Evolutionary conservation across 2,888 invertebrate genomes (phyloP).

Genomic region (Toxonevra muliebris): DNA sequence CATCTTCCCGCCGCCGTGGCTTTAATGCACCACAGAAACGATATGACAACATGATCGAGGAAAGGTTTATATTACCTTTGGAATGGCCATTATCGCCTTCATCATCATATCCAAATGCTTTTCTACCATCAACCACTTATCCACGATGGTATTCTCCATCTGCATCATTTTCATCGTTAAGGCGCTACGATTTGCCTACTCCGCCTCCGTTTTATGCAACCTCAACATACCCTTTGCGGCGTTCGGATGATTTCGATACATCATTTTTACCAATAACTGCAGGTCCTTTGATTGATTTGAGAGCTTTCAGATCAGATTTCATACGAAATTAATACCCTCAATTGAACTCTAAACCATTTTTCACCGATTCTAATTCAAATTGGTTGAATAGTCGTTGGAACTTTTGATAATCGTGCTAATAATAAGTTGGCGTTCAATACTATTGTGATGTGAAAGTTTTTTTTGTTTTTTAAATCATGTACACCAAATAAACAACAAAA

Average conservation of each 20-base stretch:
- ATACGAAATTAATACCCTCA: slow-evolving; percentile 7
- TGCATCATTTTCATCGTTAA: background rate
- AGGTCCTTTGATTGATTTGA: slow-evolving; percentile 15
- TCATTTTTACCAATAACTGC: background rate
- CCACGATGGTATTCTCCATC: slow-evolving; percentile 15
- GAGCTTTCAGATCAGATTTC: slow-evolving; percentile 8
- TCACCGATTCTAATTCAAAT: slow-evolving; percentile 22
- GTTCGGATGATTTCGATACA: slow-evolving; percentile 21
- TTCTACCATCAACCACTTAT: slow-evolving; percentile 6
- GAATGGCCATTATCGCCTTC: slow-evolving; percentile 4
- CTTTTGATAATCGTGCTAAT: too few relatives aligned
- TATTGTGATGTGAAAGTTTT: too few relatives aligned
- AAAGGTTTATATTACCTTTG: slow-evolving; percentile 10
- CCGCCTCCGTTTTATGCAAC: background rate
- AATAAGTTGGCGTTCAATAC: too few relatives aligned
- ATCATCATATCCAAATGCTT: background rate
- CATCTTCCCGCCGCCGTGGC: background rate
- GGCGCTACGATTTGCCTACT: slow-evolving; percentile 8
- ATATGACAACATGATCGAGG: slow-evolving; percentile 15
- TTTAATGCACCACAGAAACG: slow-evolving; percentile 13
- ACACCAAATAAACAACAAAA: too few relatives aligned
- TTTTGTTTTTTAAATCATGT: too few relatives aligned
- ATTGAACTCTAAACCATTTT: slow-evolving; percentile 18
- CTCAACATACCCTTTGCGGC: slow-evolving; percentile 6
- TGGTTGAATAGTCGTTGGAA: slow-evolving; percentile 6